A percentile compares a stretch with the other conserved stretches of the same genome.
Evolutionary conservation across 2,888 invertebrate species (phyloP).

Genomic region (Tigriopus californicus): DNA sequence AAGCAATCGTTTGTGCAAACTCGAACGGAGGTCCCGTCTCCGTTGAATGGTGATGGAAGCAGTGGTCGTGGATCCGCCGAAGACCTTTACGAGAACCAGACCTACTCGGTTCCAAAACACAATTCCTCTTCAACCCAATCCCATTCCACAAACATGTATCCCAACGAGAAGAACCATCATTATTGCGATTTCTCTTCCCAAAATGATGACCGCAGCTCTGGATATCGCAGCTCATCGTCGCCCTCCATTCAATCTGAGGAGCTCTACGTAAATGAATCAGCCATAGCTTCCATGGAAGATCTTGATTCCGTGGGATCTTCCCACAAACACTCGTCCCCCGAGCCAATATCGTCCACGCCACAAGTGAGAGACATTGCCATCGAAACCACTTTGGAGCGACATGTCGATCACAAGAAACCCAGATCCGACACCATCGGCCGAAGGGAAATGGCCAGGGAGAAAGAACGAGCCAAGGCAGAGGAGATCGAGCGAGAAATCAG

Average conservation of each 20-base stretch:
- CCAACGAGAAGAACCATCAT: not conserved
- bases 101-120: not conserved
- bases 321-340: not conserved
- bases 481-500: not conserved
- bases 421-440: not conserved
- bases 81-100: not conserved
- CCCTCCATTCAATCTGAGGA: conserved; percentile 11
- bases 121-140: not conserved
- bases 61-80: not conserved
- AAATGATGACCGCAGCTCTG: conserved; percentile 1
- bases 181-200: not conserved
- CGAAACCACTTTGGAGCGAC: not conserved
- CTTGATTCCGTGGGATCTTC: not conserved
- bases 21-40: not conserved
- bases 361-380: not conserved
- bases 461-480: not conserved
- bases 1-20: not conserved
- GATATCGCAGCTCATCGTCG: conserved; percentile 6
- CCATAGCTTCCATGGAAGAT: not conserved
- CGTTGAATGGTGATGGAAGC: not conserved
- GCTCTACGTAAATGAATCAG: conserved; percentile 5
- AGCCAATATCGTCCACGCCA: not conserved
- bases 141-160: not conserved
- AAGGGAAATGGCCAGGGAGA: not conserved
- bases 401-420: not conserved